These are phyloP conservation scores for Crotalus helleri DNA, from an alignment of 2,113 vertebrate species.

Conservation along the genomic window DNA sequence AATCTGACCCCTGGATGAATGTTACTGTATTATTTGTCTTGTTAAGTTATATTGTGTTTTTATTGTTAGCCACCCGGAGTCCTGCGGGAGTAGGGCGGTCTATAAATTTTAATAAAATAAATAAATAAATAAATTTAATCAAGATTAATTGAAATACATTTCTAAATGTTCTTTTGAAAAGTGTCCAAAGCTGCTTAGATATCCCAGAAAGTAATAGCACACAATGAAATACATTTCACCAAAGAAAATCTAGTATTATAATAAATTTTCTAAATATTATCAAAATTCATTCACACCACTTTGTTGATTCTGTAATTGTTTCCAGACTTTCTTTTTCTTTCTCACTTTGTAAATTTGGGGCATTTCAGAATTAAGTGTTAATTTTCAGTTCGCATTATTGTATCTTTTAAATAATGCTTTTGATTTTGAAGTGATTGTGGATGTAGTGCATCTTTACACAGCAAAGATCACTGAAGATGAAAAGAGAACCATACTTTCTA, in stretches of 20 bases:
- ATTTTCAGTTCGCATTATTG: neutral
- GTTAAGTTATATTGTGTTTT: too few relatives aligned
- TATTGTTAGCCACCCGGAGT: too few relatives aligned
- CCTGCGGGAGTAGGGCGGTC: too few relatives aligned
- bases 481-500: neutral
- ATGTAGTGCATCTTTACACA: neutral
- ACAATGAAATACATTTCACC: neutral
- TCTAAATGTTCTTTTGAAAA: neutral
- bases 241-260: neutral
- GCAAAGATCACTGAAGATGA: neutral
- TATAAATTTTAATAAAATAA: too few relatives aligned
- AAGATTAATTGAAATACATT: neutral
- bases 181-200: neutral
- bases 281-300: neutral
- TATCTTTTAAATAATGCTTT: neutral
- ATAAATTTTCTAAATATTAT: neutral
- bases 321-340: neutral
- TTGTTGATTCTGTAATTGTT: neutral
- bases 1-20: too few relatives aligned
- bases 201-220: neutral
- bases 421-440: neutral
- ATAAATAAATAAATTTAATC: neutral
- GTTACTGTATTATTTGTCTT: too few relatives aligned
- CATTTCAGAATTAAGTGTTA: neutral
- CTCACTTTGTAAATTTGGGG: neutral